Evolutionary conservation across 2,113 vertebrate species (phyloP), one percentile per base, ranked within the genome.

Genomic region (Cryptoleucopteryx plumbea): DNA sequence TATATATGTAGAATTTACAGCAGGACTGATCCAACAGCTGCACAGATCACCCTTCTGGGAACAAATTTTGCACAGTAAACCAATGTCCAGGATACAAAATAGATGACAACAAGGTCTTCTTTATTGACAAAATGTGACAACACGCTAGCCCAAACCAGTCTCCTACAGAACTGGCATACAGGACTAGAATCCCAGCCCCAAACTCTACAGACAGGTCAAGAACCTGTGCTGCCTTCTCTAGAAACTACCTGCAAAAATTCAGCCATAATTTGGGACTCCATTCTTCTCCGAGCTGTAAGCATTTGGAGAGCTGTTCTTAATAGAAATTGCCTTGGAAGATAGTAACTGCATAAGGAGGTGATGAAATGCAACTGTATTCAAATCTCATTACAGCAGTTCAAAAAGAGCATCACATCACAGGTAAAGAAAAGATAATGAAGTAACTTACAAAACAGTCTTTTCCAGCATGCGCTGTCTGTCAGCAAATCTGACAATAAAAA

Each of bases 401-500:
- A 53, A 78, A 84, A 82, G 5, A 79, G 56, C 40, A 80, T 59
- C 66, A 42, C n/a, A 52, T 79, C 74, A 62, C 53, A 94, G 81
- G 86, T 93, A 85, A 86, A 88, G 38, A 92, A 82, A 82, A 92
- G 55, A 61, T 53, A 88, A 92, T 63, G 31, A 88, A 87, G 26
- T 85, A 72, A 87, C 55, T 89, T 73, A 74, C 6, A 83, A 87
- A 94, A 66, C 32, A 93, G 71, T 55, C 43, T 71, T 21, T 86
- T 92, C 71, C 29, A 83, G 63, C 17, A 23, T 36, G 70, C 1
- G 4, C 47, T 61, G 53, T 66, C 91, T 66, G 74, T 72, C 93
- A 94, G 85, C 45, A 74, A 95, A 95, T 78, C 43, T 70, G 43
- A 92, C 86, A 94, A 85, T 52, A 90, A 90, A 92, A 85, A 94